phyloP scores from a whole-genome alignment of 2,797 vertebrate genomes.

The Glossophaga mutica region DNA sequence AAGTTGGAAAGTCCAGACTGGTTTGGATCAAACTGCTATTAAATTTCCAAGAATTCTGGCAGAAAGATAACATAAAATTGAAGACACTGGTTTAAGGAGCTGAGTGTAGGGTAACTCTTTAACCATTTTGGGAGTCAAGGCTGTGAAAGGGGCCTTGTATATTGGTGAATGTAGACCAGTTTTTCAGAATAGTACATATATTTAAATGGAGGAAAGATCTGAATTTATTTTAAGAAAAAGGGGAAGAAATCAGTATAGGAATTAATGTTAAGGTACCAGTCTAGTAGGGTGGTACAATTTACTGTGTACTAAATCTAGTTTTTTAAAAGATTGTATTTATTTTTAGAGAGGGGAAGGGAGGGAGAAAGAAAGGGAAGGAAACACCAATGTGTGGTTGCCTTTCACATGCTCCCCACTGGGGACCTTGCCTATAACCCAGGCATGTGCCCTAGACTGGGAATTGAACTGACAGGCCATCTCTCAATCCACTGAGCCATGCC shows the following conservation, averaged over 20 bases:
- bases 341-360: no score
- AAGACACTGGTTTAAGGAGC: not conserved
- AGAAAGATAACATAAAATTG: not conserved
- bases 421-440: no score
- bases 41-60: not conserved
- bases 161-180: not conserved
- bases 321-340: not conserved
- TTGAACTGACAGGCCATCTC: no score
- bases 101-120: not conserved
- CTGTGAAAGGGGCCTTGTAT: not conserved
- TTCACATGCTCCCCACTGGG: no score
- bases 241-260: not conserved
- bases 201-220: not conserved
- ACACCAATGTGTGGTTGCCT: no score
- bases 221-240: not conserved
- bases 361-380: no score
- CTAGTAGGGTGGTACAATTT: not conserved
- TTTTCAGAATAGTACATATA: not conserved
- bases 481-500: no score
- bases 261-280: not conserved
- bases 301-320: slow-evolving; percentile 52
- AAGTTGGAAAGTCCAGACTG: not conserved
- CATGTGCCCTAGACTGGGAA: no score
- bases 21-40: not conserved
- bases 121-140: not conserved